Base-by-base conservation (phyloP, 1,140 invertebrate genomes). In the Cydia amplana region DNA sequence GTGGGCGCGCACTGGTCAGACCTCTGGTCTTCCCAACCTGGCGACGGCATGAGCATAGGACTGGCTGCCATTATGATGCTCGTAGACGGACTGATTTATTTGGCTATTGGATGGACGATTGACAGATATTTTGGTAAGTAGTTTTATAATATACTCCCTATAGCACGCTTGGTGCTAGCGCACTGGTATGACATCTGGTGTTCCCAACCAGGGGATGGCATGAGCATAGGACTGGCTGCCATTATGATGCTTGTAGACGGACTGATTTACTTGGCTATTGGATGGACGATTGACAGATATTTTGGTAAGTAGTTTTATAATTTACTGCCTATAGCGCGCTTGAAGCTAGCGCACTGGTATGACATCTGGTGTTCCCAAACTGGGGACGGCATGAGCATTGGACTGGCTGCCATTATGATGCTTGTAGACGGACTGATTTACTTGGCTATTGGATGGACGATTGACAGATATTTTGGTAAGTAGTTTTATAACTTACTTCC, bases 31-130 rank as follows among this genome's bases (percentile, higher is more conserved):
- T 89, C 93, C 0, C 89, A 83, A 72, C 89, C 91, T 10, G 86
- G 84, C 4, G 92, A 93, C 76, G 81, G 93, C 67, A 93, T 94
- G 90, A 94, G 89, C 73, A 87, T 94, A 23, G 94, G 89, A 40
- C 65, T 92, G 5, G 85, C 87, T 0, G 79, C 90, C 0, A 36
- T 91, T 12, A 93, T 94, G 91, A 82, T 94, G 60, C 10, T 93
- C 0, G 65, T 94, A 0, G 94, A 94, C 77, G 80, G 87, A 0
- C 55, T 90, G 0, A 74, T 94, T 0, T 94, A 94, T 79, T 78
- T 90, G 6, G 64, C 83, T 12, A 91, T 95, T 28, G 94, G 94
- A 1, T 88, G 88, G 65, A 72, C 93, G 9, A 78, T 92, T 2
- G 88, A 92, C 25, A 78, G 73, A 63, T 85, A 81, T 46, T 88